A percentile compares a stretch with the other conserved stretches of the same genome.
These are phyloP conservation scores for Spilarctia lutea DNA, from an alignment of 2,888 invertebrate species.

Conservation along the genomic window DNA sequence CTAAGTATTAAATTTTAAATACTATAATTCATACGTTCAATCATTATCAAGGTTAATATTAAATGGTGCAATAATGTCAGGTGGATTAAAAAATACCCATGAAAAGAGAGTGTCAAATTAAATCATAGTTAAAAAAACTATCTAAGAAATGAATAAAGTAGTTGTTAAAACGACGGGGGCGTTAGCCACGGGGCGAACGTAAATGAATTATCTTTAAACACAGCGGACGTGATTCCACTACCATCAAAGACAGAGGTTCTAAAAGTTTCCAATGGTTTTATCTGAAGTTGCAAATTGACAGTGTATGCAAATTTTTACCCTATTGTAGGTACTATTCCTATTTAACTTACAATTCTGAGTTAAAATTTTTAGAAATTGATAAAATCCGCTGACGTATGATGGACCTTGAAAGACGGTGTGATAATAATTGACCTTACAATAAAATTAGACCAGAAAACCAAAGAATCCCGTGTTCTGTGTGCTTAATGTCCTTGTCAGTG, in stretches of 20 bases:
- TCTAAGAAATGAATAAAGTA: slow-evolving; percentile 39
- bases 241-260: slow-evolving; percentile 52
- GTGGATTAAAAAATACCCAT: not conserved
- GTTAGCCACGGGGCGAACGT: slow-evolving; percentile 57
- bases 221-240: slow-evolving; percentile 74
- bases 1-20: too few relatives aligned
- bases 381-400: not conserved
- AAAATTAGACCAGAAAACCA: too few relatives aligned
- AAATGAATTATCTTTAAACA: slow-evolving; percentile 78
- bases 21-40: too few relatives aligned
- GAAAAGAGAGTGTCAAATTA: not conserved
- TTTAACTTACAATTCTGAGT: too few relatives aligned
- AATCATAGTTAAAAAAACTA: not conserved
- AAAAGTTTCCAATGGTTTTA: slow-evolving; percentile 53
- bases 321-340: not conserved
- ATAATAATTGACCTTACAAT: too few relatives aligned
- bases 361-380: too few relatives aligned
- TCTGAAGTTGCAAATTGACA: not conserved
- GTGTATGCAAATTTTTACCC: not conserved
- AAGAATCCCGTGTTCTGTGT: too few relatives aligned
- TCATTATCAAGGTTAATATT: not conserved
- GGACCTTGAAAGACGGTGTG: too few relatives aligned
- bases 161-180: slow-evolving; percentile 34
- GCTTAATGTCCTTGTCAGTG: too few relatives aligned
- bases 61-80: not conserved